These are phyloP conservation scores for Proisotoma minuta DNA, from an alignment of 2,888 invertebrate species.

Conservation along the genomic window DNA sequence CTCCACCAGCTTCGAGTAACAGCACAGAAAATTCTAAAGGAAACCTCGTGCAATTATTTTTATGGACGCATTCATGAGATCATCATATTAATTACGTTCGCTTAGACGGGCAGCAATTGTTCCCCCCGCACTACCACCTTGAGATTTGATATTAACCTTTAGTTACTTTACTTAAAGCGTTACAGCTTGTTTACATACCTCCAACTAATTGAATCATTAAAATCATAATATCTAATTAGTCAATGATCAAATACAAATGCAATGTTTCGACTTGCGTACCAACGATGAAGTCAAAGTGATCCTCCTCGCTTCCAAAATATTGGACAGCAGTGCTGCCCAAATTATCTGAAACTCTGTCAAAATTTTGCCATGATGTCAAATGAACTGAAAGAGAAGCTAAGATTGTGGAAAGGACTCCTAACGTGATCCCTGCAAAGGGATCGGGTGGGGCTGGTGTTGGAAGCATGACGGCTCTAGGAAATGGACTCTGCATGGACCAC, in stretches of 20 bases:
- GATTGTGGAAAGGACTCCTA: conserved; percentile 16
- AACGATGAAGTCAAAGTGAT: conserved; percentile 41
- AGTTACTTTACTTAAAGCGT: not conserved
- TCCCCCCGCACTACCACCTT: conserved; percentile 56
- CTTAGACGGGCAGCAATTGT: conserved; percentile 55
- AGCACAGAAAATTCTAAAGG: conserved; percentile 55
- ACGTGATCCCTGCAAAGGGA: conserved; percentile 8
- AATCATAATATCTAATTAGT: no score
- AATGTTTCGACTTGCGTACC: no score
- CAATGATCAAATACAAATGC: not conserved
- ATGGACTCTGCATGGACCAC: no score
- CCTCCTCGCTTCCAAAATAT: conserved; percentile 26
- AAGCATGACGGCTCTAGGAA: not conserved
- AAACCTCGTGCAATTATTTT: no score
- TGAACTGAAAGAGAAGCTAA: conserved; percentile 27
- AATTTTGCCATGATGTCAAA: conserved; percentile 16
- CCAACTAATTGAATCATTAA: not conserved
- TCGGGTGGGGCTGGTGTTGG: conserved; percentile 5
- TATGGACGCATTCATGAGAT: no score
- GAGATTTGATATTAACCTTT: conserved; percentile 36
- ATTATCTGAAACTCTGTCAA: conserved; percentile 26
- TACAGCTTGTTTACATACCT: not conserved
- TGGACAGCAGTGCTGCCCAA: conserved; percentile 23
- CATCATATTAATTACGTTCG: no score
- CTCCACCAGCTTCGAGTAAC: conserved; percentile 56